Evolutionary conservation across 2,888 invertebrate genomes (phyloP).

Genomic region (Hirtodrosophila confusa): DNA sequence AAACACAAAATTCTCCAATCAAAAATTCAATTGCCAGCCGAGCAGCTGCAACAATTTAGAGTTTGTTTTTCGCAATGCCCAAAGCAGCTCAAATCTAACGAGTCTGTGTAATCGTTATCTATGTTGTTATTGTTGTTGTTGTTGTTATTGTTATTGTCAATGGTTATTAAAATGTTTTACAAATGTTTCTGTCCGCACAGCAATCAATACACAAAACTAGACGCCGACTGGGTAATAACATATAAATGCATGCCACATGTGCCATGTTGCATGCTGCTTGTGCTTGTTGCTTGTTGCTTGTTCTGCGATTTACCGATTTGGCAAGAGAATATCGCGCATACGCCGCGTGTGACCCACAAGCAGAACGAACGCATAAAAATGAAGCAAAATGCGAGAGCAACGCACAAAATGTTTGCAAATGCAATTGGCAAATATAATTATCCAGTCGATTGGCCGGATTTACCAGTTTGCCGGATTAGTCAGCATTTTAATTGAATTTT

Average conservation of each 20-base stretch:
- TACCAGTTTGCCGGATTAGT: conserved; percentile 34
- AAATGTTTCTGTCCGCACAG: conserved; percentile 71
- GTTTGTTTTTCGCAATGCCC: conserved; percentile 38
- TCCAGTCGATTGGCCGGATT: conserved; percentile 53
- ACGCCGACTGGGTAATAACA: conserved; percentile 53
- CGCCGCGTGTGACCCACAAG: conserved; percentile 62
- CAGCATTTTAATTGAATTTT: conserved; percentile 67
- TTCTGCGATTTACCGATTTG: conserved; percentile 31
- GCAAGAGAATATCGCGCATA: conserved; percentile 64
- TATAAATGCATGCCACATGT: conserved; percentile 59
- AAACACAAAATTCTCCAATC: conserved; percentile 34
- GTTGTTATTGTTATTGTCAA: conserved; percentile 59
- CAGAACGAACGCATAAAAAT: conserved; percentile 45
- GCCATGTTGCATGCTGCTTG: conserved; percentile 40
- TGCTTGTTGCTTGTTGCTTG: conserved; percentile 32
- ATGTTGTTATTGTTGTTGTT: conserved; percentile 31
- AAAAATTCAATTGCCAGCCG: conserved; percentile 20
- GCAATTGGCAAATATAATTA: conserved; percentile 73
- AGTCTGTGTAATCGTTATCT: conserved; percentile 31
- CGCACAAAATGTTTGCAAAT: conserved; percentile 47
- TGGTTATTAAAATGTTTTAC: conserved; percentile 79
- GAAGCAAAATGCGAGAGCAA: conserved; percentile 16
- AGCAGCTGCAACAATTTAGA: conserved; percentile 48
- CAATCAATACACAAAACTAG: conserved; percentile 47
- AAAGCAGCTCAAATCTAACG: conserved; percentile 24